Evolutionary conservation across 1,140 invertebrate species (phyloP).

Genomic region (Neoseiulus cucumeris): DNA sequence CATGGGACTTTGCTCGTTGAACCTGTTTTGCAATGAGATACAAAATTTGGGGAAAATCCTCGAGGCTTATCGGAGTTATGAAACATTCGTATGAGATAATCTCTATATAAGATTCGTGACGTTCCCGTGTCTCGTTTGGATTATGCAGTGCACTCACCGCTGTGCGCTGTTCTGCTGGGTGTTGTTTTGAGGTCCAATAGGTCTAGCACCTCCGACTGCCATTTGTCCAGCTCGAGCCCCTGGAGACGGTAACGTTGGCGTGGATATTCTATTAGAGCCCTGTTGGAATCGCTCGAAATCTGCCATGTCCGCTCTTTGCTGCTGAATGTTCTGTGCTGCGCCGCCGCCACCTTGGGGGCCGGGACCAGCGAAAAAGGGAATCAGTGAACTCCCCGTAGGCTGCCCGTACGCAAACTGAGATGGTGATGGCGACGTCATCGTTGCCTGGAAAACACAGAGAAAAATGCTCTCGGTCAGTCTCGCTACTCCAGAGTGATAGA

Average conservation of each 20-base stretch:
- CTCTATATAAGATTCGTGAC: background rate
- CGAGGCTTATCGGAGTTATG: background rate
- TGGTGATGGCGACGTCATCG: slow-evolving; percentile 14
- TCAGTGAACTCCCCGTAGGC: slow-evolving; percentile 14
- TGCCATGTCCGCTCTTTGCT: slow-evolving; percentile 17
- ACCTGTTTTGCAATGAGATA: slow-evolving; percentile 12
- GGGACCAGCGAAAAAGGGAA: slow-evolving; percentile 7
- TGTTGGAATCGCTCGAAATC: slow-evolving; percentile 16
- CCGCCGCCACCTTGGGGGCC: background rate
- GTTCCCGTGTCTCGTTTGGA: background rate
- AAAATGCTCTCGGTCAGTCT: no score
- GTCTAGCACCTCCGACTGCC: slow-evolving; percentile 3
- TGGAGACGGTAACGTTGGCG: background rate
- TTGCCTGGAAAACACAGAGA: slow-evolving; percentile 15
- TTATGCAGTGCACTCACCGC: background rate
- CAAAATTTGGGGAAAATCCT: background rate
- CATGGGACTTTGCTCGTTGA: slow-evolving; percentile 15
- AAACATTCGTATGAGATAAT: background rate
- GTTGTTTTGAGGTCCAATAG: slow-evolving; percentile 1
- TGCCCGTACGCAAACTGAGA: slow-evolving; percentile 19
- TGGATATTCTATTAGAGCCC: slow-evolving; percentile 13
- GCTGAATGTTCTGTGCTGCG: slow-evolving; percentile 14
- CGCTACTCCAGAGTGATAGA: no score
- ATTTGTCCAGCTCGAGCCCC: background rate
- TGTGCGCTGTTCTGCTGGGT: slow-evolving; percentile 1